These are phyloP conservation scores for Helostoma temminkii DNA, from an alignment of 2,797 vertebrate genomes.

Conservation along the genomic window DNA sequence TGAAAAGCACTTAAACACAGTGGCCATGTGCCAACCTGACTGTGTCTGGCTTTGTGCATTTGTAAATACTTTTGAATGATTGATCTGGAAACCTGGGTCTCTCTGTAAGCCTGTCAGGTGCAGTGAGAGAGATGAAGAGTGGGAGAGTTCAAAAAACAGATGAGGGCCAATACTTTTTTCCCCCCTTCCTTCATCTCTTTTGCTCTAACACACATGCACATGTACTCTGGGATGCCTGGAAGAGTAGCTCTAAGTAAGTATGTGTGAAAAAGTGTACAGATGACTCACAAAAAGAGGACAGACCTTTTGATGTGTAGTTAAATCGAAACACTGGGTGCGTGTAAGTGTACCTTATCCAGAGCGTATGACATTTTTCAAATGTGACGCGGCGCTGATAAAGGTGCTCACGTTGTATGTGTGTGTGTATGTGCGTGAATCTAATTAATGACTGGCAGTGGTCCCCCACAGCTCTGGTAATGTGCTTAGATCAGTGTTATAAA, in stretches of 20 bases:
- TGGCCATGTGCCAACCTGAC: slow-evolving; percentile 76
- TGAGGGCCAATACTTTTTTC: slow-evolving; percentile 30
- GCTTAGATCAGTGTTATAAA: slow-evolving; percentile 76
- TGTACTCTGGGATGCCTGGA: slow-evolving; percentile 39
- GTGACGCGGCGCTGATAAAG: slow-evolving; percentile 44
- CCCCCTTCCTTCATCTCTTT: neutral
- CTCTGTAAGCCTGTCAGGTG: slow-evolving; percentile 64
- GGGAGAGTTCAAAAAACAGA: slow-evolving; percentile 60
- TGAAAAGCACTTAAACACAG: slow-evolving; percentile 83
- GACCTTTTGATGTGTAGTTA: slow-evolving; percentile 42
- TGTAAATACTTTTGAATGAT: slow-evolving; percentile 84
- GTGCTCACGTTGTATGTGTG: slow-evolving; percentile 35
- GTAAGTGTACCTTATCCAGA: slow-evolving; percentile 34
- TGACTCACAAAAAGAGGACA: slow-evolving; percentile 18
- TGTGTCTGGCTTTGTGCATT: slow-evolving; percentile 76
- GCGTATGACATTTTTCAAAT: slow-evolving; percentile 58
- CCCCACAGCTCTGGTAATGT: slow-evolving; percentile 77
- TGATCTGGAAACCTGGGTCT: slow-evolving; percentile 72
- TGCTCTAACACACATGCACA: slow-evolving; percentile 22
- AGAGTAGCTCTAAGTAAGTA: slow-evolving; percentile 49
- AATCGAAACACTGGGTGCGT: slow-evolving; percentile 22
- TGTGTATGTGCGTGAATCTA: slow-evolving; percentile 62
- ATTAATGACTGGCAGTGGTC: slow-evolving; percentile 77
- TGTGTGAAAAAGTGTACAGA: slow-evolving; percentile 28
- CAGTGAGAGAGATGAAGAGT: slow-evolving; percentile 40